A percentile compares a stretch with the other conserved stretches of the same genome.
Evolutionary conservation across 2,797 vertebrate genomes (phyloP).

Genomic region (Apogon talboti): DNA sequence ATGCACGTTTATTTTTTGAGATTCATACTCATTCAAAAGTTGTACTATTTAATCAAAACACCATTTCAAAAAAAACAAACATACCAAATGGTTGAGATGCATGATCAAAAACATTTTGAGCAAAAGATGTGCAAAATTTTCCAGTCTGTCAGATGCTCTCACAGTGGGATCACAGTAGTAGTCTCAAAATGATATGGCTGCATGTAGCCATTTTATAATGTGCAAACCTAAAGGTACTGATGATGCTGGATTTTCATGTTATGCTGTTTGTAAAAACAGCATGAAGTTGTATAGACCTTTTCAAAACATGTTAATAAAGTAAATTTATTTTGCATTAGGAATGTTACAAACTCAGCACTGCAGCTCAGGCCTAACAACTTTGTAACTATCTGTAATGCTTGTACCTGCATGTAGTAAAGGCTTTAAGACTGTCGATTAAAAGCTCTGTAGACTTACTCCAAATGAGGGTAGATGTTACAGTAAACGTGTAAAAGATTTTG

Average conservation of each 20-base stretch:
- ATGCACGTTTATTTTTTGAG: background rate
- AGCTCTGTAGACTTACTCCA: constrained; percentile 48
- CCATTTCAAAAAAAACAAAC: background rate
- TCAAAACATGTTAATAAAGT: constrained; percentile 54
- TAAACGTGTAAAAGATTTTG: constrained; percentile 21
- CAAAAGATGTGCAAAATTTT: constrained; percentile 47
- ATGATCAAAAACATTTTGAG: background rate
- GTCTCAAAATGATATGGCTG: constrained; percentile 69
- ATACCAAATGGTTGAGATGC: background rate
- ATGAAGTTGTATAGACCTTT: constrained; percentile 58
- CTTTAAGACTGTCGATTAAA: constrained; percentile 64
- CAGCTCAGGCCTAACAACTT: constrained; percentile 68
- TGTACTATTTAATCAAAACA: constrained; percentile 15
- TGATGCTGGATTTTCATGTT: constrained; percentile 73
- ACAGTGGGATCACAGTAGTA: constrained; percentile 42
- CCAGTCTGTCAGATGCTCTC: constrained; percentile 33
- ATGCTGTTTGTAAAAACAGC: constrained; percentile 65
- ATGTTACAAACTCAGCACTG: constrained; percentile 70
- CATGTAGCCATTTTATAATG: constrained; percentile 67
- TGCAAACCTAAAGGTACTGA: constrained; percentile 77
- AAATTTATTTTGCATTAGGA: constrained; percentile 67
- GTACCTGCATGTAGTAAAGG: constrained; percentile 73
- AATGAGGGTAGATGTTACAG: constrained; percentile 48
- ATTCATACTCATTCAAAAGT: background rate
- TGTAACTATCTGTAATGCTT: constrained; percentile 66